A percentile compares a stretch with the other conserved stretches of the same genome.
Evolutionary conservation across 2,888 invertebrate genomes (phyloP).

Genomic region (Spicauda simplicius): DNA sequence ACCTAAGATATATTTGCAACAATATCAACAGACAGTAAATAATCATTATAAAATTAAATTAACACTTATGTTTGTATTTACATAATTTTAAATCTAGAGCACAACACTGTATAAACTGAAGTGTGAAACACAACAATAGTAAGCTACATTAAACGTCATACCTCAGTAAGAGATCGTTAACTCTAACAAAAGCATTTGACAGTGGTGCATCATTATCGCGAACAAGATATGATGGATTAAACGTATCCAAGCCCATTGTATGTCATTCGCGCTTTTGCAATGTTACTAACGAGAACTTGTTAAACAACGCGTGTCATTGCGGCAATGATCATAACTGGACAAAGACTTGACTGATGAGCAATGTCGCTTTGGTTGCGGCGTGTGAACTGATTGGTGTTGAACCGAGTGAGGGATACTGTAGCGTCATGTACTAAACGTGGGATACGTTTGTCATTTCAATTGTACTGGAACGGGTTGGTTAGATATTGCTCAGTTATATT

Average conservation of each 20-base stretch:
- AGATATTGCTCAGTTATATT: no score
- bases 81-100: no score
- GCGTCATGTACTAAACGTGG: no score
- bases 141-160: background rate
- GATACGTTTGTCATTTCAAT: no score
- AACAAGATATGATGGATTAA: slow-evolving; percentile 18
- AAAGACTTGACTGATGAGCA: background rate
- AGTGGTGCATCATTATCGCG: slow-evolving; percentile 8
- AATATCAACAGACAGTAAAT: no score
- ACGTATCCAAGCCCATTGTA: slow-evolving; percentile 11
- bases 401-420: no score
- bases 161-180: slow-evolving; percentile 4
- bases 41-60: no score
- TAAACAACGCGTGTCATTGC: background rate
- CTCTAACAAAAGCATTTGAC: slow-evolving; percentile 10
- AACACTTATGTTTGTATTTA: no score
- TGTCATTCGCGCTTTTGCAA: background rate
- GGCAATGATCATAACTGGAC: background rate
- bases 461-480: no score
- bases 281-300: background rate
- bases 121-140: background rate
- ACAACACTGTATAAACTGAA: no score
- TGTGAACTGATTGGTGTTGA: no score
- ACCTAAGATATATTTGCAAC: no score
- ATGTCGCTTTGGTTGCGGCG: background rate